Base-by-base conservation (phyloP, 2,797 vertebrate species). In the Mus spretus region DNA sequence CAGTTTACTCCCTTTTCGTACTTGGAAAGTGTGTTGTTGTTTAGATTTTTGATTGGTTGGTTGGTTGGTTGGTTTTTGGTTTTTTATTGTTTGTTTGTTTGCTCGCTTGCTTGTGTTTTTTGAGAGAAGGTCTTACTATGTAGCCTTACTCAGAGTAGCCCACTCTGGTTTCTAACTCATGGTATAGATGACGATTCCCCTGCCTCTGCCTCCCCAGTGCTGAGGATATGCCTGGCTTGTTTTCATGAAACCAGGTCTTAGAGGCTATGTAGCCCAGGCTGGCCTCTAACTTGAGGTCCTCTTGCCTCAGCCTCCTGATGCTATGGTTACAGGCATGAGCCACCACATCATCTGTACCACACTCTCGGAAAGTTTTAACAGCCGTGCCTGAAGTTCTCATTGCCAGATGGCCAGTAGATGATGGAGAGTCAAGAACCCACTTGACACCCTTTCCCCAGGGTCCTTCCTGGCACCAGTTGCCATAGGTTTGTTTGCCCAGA, bases 381-480 rank as follows among this genome's bases (percentile, higher is more conserved):
- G n/a, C 12, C 28, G 26, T 7, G 61, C 67, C 14, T 5, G 37
- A 59, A 59, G 47, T 34, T 31, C 61, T n/a, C 9, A 0, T 0
- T 31, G 65, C 90, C 84, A 53, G 83, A 24, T 34, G 53, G 63
- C 40, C 53, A 82, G 55, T 20, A 1, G 70, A 24, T 6, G 24
- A 70, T 50, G 5, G 9, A 4, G 37, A 1, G 17, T 81, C 94
- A 24, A 79, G 63, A 57, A n/a, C 67, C 59, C 80, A 87, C 24
- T 20, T 24, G 55, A n/a, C 55, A 31, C 3, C 75, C 84, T 17
- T 40, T 67, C 57, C 31, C 92, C 74, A 28, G 20, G 15, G 47
- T 77, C 81, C 40, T 67, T 80, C 37, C 75, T 85, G 95, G 37
- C 55, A 90, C 82, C 88, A 70, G 12, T 65, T 84, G 72, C n/a